Evolutionary conservation across 2,888 invertebrate genomes (phyloP), one percentile per base, ranked within the genome.

Genomic region (Ophion obscuratus): DNA sequence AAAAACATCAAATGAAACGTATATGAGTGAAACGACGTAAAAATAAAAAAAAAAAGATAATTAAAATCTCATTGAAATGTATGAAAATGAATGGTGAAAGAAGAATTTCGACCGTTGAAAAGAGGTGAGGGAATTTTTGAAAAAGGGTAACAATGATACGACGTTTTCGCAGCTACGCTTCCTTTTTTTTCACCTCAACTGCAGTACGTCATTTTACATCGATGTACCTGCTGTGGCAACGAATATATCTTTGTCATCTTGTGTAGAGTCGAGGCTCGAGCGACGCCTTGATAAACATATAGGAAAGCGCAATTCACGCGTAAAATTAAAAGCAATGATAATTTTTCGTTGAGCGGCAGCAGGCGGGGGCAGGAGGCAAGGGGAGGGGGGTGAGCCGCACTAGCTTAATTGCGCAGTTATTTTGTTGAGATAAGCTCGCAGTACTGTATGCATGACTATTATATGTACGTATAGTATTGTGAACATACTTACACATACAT

Each of bases 381-480:
- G 77, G 70, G 71, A 53, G 67, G 61, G 70, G 40, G 85, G 77
- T 73, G 78, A 17, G 74, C 68, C 88, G 79, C 78, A 79, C 74
- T 85, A 83, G 83, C 82, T 90, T 91, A 91, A 92, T 92, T 91
- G 89, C 91, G 90, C 88, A 91, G 90, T 92, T 92, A 91, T 91
- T 92, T 92, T 89, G 90, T 91, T 88, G 83, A 90, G 92, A 92
- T 92, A 92, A 92, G 89, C 68, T 71, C 64, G 77, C 66, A 61
- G 66, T 77, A 75, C 57, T 31, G 44, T 67, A 47, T 73, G 66
- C 64, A 61, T 77, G 71, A 77, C 71, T 82, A 70, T 40, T 77
- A 59, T 73, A 59, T 57, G 68, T 70, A 76, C 68, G 80, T 73
- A 24, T 76, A 70, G 53, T 44, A 74, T 73, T 74, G 66, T 66